Conservation (phyloP, 2,888 invertebrate genomes). For the Rotaria magnacalcarata region DNA sequence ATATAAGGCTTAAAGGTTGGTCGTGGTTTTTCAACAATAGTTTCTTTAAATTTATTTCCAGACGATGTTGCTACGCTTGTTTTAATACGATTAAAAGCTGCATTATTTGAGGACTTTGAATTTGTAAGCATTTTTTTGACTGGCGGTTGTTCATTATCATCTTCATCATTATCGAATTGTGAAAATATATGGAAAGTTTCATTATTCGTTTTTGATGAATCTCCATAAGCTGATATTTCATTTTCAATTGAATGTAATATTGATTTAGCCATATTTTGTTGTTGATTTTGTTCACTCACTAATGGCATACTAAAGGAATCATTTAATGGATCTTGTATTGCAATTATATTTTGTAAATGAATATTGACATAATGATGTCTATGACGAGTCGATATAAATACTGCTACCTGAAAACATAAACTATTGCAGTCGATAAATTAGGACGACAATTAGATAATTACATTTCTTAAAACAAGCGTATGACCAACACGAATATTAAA, state of each 20-base stretch:
- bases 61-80: background rate
- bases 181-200: conserved; percentile 28
- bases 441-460: background rate
- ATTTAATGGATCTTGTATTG: background rate
- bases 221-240: background rate
- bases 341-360: conserved; percentile 4
- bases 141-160: conserved; percentile 4
- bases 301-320: background rate
- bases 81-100: background rate
- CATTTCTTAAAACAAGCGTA: conserved; percentile 3
- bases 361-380: conserved; percentile 23
- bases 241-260: background rate
- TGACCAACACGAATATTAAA: conserved; percentile 32
- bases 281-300: background rate
- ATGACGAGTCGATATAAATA: conserved; percentile 8
- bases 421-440: background rate
- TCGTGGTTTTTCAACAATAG: background rate
- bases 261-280: background rate
- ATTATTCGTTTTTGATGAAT: conserved; percentile 11
- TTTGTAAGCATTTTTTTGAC: background rate
- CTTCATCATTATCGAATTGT: background rate
- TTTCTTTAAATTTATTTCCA: background rate
- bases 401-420: background rate
- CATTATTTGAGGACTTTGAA: background rate
- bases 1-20: background rate